phyloP scores from a whole-genome alignment of 2,113 vertebrate genomes.

The Phylloscopus whistleri region DNA sequence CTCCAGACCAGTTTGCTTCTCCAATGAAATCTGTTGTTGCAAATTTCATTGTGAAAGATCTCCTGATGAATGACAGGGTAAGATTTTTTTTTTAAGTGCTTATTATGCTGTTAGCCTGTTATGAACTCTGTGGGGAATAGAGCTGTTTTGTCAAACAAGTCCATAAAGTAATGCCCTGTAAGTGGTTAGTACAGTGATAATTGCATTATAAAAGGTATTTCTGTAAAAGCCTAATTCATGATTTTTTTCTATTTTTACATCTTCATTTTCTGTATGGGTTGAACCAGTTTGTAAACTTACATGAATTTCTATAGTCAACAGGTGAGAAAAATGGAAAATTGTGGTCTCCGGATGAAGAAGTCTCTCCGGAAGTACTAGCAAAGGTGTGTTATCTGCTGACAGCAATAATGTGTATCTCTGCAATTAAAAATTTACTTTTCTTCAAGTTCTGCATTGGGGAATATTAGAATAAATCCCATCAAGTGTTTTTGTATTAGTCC shows the following conservation, averaged over 20 bases:
- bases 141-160: background rate
- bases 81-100: conserved; percentile 32
- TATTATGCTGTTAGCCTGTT: background rate
- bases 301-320: conserved; percentile 81
- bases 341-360: conserved; percentile 96
- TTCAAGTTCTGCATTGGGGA: background rate
- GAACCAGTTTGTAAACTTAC: conserved; percentile 38
- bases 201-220: background rate
- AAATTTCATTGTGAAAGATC: conserved; percentile 98
- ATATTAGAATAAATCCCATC: background rate
- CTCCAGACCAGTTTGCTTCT: conserved; percentile 97
- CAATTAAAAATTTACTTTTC: background rate
- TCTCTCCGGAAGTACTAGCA: conserved; percentile 95
- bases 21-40: conserved; percentile 99
- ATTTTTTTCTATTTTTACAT: background rate
- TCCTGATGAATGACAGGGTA: conserved; percentile 98
- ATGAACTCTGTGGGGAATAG: background rate
- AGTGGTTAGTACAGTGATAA: background rate
- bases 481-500: background rate
- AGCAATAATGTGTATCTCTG: background rate
- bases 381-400: conserved; percentile 77
- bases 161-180: background rate
- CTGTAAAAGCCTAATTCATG: background rate
- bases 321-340: conserved; percentile 98
- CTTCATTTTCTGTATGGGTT: background rate